Base-by-base conservation (phyloP, 1,140 invertebrate species). In the Pogonognathellus flavescens region DNA sequence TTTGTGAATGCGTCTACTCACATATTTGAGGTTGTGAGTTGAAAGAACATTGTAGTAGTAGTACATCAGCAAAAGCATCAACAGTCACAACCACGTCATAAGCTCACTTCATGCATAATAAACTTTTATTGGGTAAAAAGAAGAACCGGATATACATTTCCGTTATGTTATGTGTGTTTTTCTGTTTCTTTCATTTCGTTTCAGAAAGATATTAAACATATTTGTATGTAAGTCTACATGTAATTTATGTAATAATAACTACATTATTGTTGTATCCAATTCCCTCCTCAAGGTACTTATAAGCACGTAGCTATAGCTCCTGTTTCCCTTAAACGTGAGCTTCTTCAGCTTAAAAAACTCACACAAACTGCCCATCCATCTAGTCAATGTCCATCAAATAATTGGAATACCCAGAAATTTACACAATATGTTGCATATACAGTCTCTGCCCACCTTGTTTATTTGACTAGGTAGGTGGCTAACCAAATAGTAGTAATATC, bases 101-200 rank as follows among this genome's bases (percentile, higher is more conserved):
- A 83, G 82, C 81, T 76, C 41, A 57, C 62, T 87, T 85, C 86
- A 87, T 85, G 86, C 86, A 80, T 83, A 85, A 85, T 87, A 85
- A 85, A 87, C 80, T 87, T 87, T 87, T 87, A 85, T 85, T 85
- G 55, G 82, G 84, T 82, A 83, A 82, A 87, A 87, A 70, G 80
- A 84, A 82, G 60, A 85, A 85, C 86, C 84, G 86, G 84, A 85
- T 83, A 85, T 50, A 83, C 83, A 80, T 87, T 87, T 87, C 86
- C 86, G 86, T 85, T 84, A 86, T 70, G 82, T 82, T 70, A 85
- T 85, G 84, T 82, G 57, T 83, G 62, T 59, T 53, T 66, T 53
- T 85, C 82, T 50, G 16, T 60, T 55, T 52, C 9, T 81, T 53
- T 59, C 52, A 41, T 81, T 81, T 81, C 18, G 25, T 72, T 41